Evolutionary conservation across 2,888 invertebrate genomes (phyloP).

Genomic region (Nesidiocoris tenuis): DNA sequence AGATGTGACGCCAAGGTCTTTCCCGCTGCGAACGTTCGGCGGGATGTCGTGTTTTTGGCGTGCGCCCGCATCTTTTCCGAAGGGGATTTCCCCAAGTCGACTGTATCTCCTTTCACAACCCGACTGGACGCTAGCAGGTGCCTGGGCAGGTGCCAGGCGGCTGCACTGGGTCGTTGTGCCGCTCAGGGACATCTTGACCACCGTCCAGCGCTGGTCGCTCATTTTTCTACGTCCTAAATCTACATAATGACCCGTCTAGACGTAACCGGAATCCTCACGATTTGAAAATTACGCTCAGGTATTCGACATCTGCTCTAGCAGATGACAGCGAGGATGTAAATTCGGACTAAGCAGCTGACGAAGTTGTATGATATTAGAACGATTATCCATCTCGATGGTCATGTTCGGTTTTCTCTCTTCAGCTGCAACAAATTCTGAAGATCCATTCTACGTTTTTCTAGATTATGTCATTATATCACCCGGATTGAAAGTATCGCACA

Average conservation of each 20-base stretch:
- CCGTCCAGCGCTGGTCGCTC: not conserved
- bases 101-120: too few relatives aligned
- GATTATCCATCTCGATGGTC: too few relatives aligned
- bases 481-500: too few relatives aligned
- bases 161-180: conserved; percentile 10
- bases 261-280: not conserved
- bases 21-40: not conserved
- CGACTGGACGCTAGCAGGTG: conserved; percentile 17
- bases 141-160: conserved; percentile 20
- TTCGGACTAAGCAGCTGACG: too few relatives aligned
- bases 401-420: too few relatives aligned
- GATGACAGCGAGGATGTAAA: not conserved
- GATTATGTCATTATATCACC: too few relatives aligned
- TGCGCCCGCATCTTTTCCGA: not conserved
- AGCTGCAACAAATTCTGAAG: too few relatives aligned
- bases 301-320: not conserved
- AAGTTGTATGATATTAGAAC: too few relatives aligned
- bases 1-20: not conserved
- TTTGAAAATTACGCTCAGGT: not conserved
- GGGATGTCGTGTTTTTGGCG: not conserved
- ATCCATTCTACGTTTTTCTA: too few relatives aligned
- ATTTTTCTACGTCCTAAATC: not conserved
- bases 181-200: not conserved
- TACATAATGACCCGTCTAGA: not conserved
- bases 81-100: not conserved